These are phyloP conservation scores for Bactericera cockerelli DNA, from an alignment of 1,140 invertebrate species.

Conservation along the genomic window DNA sequence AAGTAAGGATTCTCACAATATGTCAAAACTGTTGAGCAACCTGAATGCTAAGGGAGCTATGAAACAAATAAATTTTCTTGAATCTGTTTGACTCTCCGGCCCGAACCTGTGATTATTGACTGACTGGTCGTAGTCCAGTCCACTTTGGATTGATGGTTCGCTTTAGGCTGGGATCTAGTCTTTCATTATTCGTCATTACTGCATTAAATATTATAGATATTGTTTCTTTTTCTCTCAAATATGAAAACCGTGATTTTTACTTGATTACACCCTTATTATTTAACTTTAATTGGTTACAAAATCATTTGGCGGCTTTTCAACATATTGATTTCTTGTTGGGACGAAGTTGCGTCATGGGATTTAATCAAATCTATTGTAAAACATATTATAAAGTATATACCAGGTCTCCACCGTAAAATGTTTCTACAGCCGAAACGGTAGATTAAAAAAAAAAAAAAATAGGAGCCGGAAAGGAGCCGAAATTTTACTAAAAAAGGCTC, in stretches of 20 bases:
- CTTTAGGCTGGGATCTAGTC: slow-evolving; percentile 5
- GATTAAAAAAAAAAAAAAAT: too few species aligned
- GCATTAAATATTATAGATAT: neutral
- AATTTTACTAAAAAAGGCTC: too few species aligned
- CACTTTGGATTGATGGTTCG: slow-evolving; percentile 2
- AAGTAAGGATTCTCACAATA: slow-evolving; percentile 3
- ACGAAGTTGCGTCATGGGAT: too few species aligned
- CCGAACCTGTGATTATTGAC: neutral
- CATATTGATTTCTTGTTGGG: too few species aligned
- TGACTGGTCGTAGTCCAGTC: neutral
- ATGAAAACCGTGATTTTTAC: neutral
- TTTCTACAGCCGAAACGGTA: too few species aligned
- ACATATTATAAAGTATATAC: too few species aligned
- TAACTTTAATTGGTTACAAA: neutral
- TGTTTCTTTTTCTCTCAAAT: neutral
- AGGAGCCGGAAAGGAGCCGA: too few species aligned
- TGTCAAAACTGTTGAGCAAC: slow-evolving; percentile 5
- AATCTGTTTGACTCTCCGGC: neutral
- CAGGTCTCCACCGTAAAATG: too few species aligned
- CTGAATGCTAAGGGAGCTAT: neutral
- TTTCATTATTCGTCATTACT: slow-evolving; percentile 9
- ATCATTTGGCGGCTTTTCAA: neutral
- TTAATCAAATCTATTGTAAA: too few species aligned
- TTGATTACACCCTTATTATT: neutral
- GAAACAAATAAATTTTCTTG: slow-evolving; percentile 2